A percentile compares a stretch with the other conserved stretches of the same genome.
Evolutionary conservation across 2,797 vertebrate genomes (phyloP).

Genomic region (Lycodopsis pacificus): DNA sequence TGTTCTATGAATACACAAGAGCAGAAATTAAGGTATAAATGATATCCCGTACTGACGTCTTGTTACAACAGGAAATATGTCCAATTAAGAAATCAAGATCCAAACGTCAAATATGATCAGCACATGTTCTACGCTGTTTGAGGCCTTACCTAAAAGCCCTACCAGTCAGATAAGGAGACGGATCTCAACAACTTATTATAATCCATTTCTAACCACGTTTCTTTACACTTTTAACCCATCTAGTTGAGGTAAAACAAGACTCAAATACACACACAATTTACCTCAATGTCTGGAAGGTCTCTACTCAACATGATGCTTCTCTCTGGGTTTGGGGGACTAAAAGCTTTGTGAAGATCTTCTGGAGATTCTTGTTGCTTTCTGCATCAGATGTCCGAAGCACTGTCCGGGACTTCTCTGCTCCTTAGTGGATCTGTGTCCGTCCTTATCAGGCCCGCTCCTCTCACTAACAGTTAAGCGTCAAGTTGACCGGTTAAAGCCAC

Average conservation of each 20-base stretch:
- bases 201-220: not conserved
- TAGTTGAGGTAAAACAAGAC: not conserved
- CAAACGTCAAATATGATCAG: not conserved
- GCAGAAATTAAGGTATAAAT: not conserved
- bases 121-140: not conserved
- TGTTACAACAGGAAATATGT: not conserved
- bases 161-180: not conserved
- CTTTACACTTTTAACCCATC: not conserved
- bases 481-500: not conserved
- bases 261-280: conserved; percentile 30
- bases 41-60: not conserved
- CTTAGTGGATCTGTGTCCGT: not conserved
- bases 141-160: not conserved
- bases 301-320: conserved; percentile 72
- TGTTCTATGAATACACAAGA: not conserved
- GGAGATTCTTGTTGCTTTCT: not conserved
- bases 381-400: conserved; percentile 63
- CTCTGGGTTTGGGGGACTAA: not conserved
- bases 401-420: conserved; percentile 57
- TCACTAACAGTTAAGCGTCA: not conserved
- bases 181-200: not conserved
- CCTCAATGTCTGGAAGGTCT: conserved; percentile 81
- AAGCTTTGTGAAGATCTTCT: not conserved
- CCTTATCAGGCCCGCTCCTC: conserved; percentile 11
- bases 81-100: not conserved